These are phyloP conservation scores for Cuniculus paca DNA, from an alignment of 2,797 vertebrate genomes.

Conservation along the genomic window DNA sequence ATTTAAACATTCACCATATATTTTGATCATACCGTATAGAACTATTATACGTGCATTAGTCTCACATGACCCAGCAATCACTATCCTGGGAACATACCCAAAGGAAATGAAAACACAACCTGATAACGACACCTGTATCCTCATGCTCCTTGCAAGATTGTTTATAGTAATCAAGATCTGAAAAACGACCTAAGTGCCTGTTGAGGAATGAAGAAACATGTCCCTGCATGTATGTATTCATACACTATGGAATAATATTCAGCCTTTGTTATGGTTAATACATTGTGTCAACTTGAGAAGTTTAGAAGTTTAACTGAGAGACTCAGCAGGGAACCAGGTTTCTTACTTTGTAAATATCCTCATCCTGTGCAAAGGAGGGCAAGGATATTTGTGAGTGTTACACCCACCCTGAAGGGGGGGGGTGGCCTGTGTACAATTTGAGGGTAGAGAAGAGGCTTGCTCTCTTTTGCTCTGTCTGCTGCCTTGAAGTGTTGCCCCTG, in stretches of 20 bases:
- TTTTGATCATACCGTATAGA: neutral
- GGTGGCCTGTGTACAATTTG: too few species aligned
- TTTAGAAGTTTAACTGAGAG: too few species aligned
- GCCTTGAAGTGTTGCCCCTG: too few species aligned
- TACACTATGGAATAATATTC: neutral
- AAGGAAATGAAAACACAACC: neutral
- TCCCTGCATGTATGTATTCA: rapidly evolving
- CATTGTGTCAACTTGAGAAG: too few species aligned
- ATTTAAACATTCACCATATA: neutral
- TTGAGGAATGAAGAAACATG: neutral
- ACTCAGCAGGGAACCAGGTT: too few species aligned
- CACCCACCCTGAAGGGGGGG: too few species aligned
- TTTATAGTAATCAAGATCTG: neutral
- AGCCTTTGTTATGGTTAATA: too few species aligned
- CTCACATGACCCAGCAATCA: neutral
- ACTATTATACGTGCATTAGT: neutral
- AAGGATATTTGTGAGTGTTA: too few species aligned
- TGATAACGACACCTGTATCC: neutral
- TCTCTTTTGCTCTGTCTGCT: too few species aligned
- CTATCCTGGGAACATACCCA: neutral
- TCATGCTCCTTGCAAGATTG: neutral
- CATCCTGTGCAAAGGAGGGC: too few species aligned
- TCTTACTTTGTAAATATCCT: too few species aligned
- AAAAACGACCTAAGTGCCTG: neutral
- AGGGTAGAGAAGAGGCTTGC: too few species aligned